Evolutionary conservation across 2,888 invertebrate genomes (phyloP).

Genomic region (Apoda limacodes): DNA sequence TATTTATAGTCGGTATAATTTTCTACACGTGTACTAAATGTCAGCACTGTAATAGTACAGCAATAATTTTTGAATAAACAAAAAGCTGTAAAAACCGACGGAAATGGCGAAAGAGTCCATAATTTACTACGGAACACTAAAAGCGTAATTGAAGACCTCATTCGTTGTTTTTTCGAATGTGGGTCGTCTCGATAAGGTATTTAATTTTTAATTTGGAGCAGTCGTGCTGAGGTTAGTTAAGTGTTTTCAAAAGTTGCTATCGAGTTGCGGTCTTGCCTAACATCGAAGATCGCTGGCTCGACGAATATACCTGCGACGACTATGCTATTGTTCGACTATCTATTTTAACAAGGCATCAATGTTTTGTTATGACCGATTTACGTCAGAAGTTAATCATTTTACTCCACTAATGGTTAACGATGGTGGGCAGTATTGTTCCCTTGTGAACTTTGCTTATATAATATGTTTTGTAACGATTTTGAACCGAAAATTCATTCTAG

Average conservation of each 20-base stretch:
- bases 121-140: too few species aligned
- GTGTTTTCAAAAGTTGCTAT: too few species aligned
- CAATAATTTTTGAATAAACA: too few species aligned
- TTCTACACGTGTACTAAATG: too few species aligned
- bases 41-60: too few species aligned
- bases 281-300: too few species aligned
- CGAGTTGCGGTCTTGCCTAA: too few species aligned
- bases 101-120: too few species aligned
- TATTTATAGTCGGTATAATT: too few species aligned
- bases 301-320: too few species aligned
- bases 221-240: conserved; percentile 29
- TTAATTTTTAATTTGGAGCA: conserved; percentile 41
- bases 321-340: too few species aligned
- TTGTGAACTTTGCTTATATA: conserved; percentile 13
- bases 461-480: conserved; percentile 24
- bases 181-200: conserved; percentile 33
- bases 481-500: conserved; percentile 41
- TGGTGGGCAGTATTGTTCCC: conserved; percentile 28
- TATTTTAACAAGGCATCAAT: conserved; percentile 35
- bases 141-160: conserved; percentile 21
- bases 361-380: conserved; percentile 44
- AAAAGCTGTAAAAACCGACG: too few species aligned
- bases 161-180: conserved; percentile 29
- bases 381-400: conserved; percentile 54
- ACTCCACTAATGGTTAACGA: conserved; percentile 32